Evolutionary conservation across 1,140 invertebrate genomes (phyloP).

Genomic region (Microvelia longipes): DNA sequence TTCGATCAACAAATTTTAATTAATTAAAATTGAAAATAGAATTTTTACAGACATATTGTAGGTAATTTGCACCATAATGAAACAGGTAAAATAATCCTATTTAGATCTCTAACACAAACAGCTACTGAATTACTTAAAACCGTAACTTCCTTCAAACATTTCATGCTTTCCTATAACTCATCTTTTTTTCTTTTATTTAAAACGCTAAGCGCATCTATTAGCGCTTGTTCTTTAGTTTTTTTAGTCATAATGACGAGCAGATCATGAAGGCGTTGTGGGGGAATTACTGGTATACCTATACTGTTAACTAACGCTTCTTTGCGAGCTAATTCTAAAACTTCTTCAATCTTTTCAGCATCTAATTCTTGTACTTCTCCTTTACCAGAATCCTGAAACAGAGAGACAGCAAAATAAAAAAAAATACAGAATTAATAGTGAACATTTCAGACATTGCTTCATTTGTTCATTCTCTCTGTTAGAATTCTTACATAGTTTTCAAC

Average conservation of each 20-base stretch:
- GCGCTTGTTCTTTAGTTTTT: not conserved
- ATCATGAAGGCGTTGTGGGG: constrained; percentile 2
- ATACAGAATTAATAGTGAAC: not conserved
- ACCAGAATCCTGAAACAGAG: constrained; percentile 1
- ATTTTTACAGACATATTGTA: not conserved
- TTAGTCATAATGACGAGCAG: not conserved
- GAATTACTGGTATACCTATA: constrained; percentile 10
- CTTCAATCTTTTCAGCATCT: constrained; percentile 9
- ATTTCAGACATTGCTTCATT: too few species aligned
- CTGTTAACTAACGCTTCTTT: constrained; percentile 14
- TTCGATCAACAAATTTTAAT: too few species aligned
- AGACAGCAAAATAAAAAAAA: too few species aligned
- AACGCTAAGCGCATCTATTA: not conserved
- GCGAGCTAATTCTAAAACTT: constrained; percentile 10
- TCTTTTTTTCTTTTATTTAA: not conserved
- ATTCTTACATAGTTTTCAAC: too few species aligned
- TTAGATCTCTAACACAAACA: not conserved
- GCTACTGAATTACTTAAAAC: not conserved
- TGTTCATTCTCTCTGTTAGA: too few species aligned
- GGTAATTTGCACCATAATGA: not conserved
- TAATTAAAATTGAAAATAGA: not conserved
- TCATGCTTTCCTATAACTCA: not conserved
- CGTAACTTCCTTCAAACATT: not conserved
- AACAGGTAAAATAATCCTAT: not conserved
- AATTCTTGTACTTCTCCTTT: constrained; percentile 6